A percentile compares a stretch with the other conserved stretches of the same genome.
Conservation (phyloP, 2,797 vertebrate species). For the Hippopotamyrus pictus region DNA sequence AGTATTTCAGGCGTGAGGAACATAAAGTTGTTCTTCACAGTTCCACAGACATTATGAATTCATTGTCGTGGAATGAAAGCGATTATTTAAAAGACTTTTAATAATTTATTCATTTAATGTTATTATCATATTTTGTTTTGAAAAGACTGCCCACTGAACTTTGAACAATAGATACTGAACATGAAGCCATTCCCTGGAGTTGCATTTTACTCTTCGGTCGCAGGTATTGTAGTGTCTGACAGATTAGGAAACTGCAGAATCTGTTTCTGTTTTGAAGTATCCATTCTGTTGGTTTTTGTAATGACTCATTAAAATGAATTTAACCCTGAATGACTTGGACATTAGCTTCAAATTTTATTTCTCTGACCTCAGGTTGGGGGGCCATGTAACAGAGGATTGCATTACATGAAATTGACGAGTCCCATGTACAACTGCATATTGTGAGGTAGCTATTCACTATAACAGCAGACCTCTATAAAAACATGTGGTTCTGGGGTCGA, state of each 20-base stretch:
- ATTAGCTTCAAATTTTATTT: background rate
- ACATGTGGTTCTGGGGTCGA: background rate
- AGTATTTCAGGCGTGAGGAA: background rate
- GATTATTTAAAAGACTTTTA: background rate
- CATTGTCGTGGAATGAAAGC: background rate
- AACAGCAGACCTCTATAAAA: background rate
- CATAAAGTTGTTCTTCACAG: background rate
- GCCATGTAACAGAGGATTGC: background rate
- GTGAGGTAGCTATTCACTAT: background rate
- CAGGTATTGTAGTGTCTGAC: background rate
- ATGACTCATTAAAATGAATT: background rate
- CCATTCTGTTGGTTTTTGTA: background rate
- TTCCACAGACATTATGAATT: background rate
- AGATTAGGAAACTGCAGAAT: background rate
- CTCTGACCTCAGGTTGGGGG: background rate
- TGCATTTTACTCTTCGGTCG: background rate
- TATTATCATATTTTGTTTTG: background rate
- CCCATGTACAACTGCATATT: background rate
- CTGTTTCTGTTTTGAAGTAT: background rate
- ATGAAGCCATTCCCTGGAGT: background rate
- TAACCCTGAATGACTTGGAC: background rate
- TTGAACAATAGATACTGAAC: background rate
- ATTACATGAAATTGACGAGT: background rate
- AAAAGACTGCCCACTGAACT: background rate
- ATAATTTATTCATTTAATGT: background rate